Conservation (phyloP, 2,888 invertebrate genomes). For the Conistra vaccinii region DNA sequence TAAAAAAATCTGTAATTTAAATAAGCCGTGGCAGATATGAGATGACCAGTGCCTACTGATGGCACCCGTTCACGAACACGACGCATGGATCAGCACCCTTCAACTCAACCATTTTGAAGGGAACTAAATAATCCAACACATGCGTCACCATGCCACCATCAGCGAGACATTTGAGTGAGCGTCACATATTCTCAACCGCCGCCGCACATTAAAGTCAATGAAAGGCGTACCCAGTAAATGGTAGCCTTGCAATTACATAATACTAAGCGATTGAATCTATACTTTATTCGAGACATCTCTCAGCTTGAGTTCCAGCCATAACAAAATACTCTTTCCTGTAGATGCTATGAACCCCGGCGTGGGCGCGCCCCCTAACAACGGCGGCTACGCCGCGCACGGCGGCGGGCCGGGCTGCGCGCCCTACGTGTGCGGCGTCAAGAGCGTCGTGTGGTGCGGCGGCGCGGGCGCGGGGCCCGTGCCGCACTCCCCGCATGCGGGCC, state of each 20-base stretch:
- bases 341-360: conserved; percentile 53
- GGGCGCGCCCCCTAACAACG: conserved; percentile 34
- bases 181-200: neutral
- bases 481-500: conserved; percentile 61
- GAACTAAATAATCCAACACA: neutral
- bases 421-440: conserved; percentile 49
- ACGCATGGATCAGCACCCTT: neutral
- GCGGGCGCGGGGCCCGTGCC: conserved; percentile 43
- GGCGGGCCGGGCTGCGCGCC: conserved; percentile 25
- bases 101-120: neutral
- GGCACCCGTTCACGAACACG: neutral
- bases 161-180: neutral
- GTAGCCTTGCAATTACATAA: neutral
- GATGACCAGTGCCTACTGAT: neutral
- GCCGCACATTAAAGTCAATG: neutral
- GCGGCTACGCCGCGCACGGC: conserved; percentile 23
- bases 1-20: neutral
- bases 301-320: neutral
- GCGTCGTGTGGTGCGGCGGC: conserved; percentile 54
- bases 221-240: neutral
- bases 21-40: neutral
- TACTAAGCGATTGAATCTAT: neutral
- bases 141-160: neutral
- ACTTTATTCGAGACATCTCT: neutral
- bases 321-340: conserved; percentile 8